A percentile compares a stretch with the other conserved stretches of the same genome.
These are phyloP conservation scores for Heliconius hermathena DNA, from an alignment of 1,140 invertebrate species.

Conservation along the genomic window DNA sequence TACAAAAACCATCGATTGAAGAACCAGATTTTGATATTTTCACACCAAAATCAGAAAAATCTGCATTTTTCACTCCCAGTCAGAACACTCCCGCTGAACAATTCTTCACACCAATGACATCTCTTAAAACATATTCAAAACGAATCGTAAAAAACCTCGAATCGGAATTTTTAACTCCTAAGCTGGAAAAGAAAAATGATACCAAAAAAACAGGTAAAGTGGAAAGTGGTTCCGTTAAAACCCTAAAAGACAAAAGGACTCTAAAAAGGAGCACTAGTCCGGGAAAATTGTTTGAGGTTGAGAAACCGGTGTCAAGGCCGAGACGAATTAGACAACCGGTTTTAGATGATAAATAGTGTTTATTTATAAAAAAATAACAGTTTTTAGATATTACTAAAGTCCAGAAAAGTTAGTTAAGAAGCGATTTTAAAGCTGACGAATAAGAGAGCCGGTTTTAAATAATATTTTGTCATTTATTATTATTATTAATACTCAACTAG, in stretches of 20 bases:
- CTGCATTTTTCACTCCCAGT: constrained; percentile 21
- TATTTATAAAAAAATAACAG: too few relatives aligned
- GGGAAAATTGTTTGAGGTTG: constrained; percentile 51
- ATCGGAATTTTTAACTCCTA: constrained; percentile 56
- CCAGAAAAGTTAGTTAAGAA: too few relatives aligned
- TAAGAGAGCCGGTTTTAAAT: too few relatives aligned
- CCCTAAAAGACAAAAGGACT: constrained; percentile 39
- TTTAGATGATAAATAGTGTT: constrained; percentile 4
- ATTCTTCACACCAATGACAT: constrained; percentile 61
- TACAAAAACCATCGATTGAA: constrained; percentile 38
- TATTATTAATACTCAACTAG: too few relatives aligned
- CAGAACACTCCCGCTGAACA: constrained; percentile 27
- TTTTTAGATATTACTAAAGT: too few relatives aligned
- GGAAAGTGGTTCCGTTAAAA: constrained; percentile 29
- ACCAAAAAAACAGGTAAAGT: neutral
- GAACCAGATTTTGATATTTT: constrained; percentile 23
- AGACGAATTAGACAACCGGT: constrained; percentile 34
- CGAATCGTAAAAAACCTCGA: constrained; percentile 67
- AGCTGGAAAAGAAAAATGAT: constrained; percentile 35
- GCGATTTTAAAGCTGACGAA: too few relatives aligned
- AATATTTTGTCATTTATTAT: too few relatives aligned
- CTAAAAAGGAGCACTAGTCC: constrained; percentile 59
- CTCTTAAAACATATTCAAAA: constrained; percentile 58
- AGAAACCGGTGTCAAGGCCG: constrained; percentile 39
- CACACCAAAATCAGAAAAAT: constrained; percentile 37